Evolutionary conservation across 2,113 vertebrate genomes (phyloP), one percentile per base, ranked within the genome.

Genomic region (Solea solea): DNA sequence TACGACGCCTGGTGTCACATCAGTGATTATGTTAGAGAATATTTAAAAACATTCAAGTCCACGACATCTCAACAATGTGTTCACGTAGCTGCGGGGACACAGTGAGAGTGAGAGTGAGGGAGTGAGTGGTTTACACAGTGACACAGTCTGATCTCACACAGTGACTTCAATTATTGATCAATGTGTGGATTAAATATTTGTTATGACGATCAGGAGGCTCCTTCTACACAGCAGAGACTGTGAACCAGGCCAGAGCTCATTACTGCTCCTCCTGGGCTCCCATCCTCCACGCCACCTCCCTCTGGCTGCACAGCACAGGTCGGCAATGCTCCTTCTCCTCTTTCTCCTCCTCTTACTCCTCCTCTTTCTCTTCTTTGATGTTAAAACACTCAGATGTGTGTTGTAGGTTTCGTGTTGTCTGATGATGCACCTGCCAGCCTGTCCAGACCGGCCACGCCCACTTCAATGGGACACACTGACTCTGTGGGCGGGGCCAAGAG

Each of bases 361-460:
- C 6, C 5, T 40, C 1, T 3, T 8, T 41, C 39, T 7, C 8
- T 45, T 48, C 27, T 12, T 39, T 27, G 16, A 16, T 64, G 5
- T 53, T 51, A 16, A 52, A 28, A 10, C n/a, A n/a, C n/a, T n/a
- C 48, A 5, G 2, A 0, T 60, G 25, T 63, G 64, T 48, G 16
- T 21, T 70, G 0, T 48, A 89, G 89, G 95, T 68, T 97, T 97
- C 39, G 39, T 95, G 8, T 67, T 92, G 65, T 70, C 89, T 78
- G 97, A 98, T 48, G 97, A 98, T 76, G 86, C 92, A 14, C 87
- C 94, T 41, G 84, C 89, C 69, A 93, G 93, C 79, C 94, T 98
- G 70, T 98, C 97, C 40, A 90, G 97, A 64, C 97, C 97, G 58
- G 97, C 96, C 54, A 98, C 97, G 9, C 96, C 97, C 76, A 98